Conservation (phyloP, 2,797 vertebrate genomes). For the Clamator glandarius region DNA sequence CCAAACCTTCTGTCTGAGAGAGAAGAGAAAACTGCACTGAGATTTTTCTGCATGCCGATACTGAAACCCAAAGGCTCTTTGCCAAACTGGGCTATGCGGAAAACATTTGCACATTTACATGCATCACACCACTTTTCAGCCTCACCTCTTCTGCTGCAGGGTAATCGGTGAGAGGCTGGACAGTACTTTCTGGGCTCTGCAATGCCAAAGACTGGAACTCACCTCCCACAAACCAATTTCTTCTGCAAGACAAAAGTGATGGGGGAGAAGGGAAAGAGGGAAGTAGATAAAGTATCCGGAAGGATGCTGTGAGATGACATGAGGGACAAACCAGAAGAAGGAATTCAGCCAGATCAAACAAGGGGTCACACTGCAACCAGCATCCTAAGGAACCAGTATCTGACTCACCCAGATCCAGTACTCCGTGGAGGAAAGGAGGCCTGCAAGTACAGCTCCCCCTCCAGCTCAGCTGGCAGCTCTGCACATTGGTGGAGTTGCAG, state of each 20-base stretch:
- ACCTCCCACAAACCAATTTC: neutral
- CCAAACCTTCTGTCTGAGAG: neutral
- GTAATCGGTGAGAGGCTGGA: neutral
- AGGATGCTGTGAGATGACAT: neutral
- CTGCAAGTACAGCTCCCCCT: neutral
- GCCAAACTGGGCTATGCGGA: neutral
- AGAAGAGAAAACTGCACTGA: neutral
- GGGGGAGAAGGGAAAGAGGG: neutral
- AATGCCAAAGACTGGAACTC: neutral
- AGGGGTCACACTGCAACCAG: neutral
- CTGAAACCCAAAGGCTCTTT: neutral
- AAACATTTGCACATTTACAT: neutral
- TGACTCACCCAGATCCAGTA: slow-evolving; percentile 21
- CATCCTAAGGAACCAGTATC: neutral
- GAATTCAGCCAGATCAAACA: neutral
- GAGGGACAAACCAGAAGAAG: neutral
- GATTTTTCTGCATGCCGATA: neutral
- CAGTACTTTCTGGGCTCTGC: neutral
- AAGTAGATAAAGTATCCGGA: neutral
- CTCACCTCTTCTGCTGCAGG: slow-evolving; percentile 10
- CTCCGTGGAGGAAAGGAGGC: neutral
- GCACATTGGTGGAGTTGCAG: neutral
- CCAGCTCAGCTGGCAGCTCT: neutral
- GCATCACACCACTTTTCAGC: neutral
- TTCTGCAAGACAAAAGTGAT: neutral